Percentiles rank a stretch among this genome's conserved stretches.
Evolutionary conservation across 2,888 invertebrate species (phyloP).

Genomic region (Heliconius sara): DNA sequence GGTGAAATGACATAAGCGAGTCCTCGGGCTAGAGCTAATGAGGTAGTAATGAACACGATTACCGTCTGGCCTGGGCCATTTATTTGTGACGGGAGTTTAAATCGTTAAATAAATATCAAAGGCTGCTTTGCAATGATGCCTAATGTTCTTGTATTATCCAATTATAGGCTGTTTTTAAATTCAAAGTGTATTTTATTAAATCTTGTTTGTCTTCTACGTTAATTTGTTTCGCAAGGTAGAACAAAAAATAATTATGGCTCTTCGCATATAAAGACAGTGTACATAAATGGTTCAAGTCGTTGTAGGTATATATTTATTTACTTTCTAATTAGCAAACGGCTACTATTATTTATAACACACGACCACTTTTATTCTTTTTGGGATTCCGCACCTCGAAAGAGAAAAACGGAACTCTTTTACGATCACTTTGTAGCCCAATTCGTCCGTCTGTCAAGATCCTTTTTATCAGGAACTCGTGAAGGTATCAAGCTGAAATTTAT

Average conservation of each 20-base stretch:
- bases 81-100: constrained; percentile 55
- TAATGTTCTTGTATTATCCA: constrained; percentile 43
- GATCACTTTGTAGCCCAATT: too few species aligned
- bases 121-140: constrained; percentile 53
- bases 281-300: constrained; percentile 16
- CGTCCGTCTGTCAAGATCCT: too few species aligned
- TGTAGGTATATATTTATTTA: constrained; percentile 19
- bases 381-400: too few species aligned
- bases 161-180: constrained; percentile 33
- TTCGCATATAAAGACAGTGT: constrained; percentile 28
- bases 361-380: too few species aligned
- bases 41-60: constrained; percentile 70
- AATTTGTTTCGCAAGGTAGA: constrained; percentile 30
- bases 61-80: constrained; percentile 63
- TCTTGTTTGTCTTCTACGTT: constrained; percentile 30
- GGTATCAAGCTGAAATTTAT: too few species aligned
- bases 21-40: constrained; percentile 67
- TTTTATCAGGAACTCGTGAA: too few species aligned
- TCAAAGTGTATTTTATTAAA: constrained; percentile 34
- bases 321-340: constrained; percentile 21
- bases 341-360: background rate
- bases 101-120: constrained; percentile 67
- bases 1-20: constrained; percentile 59
- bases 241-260: constrained; percentile 27
- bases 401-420: too few species aligned